phyloP scores from a whole-genome alignment of 2,888 invertebrate genomes.

The Spilarctia lutea region DNA sequence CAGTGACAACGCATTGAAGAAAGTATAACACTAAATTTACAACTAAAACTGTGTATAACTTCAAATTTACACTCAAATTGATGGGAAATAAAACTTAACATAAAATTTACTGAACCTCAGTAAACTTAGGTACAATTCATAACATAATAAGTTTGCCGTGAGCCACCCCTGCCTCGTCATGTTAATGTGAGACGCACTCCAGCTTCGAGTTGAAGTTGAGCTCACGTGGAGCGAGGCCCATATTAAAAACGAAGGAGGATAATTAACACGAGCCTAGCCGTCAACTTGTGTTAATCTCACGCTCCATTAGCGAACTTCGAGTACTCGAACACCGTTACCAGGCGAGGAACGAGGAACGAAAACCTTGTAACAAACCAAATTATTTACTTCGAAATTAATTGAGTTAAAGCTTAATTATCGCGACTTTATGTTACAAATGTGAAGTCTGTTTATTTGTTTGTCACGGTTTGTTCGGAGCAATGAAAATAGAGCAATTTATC shows the following conservation, averaged over 20 bases:
- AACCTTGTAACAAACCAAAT: neutral
- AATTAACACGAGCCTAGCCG: slow-evolving; percentile 45
- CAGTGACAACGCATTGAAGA: neutral
- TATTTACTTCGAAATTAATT: neutral
- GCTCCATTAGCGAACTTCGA: slow-evolving; percentile 62
- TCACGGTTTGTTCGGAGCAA: neutral
- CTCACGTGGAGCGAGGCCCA: slow-evolving; percentile 26
- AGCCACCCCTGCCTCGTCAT: slow-evolving; percentile 21
- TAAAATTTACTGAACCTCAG: neutral
- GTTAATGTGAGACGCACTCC: slow-evolving; percentile 26
- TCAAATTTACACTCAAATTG: neutral
- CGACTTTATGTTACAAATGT: neutral
- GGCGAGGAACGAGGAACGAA: neutral
- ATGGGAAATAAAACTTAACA: no score
- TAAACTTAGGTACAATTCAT: neutral
- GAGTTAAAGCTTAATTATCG: neutral
- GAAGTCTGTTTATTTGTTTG: neutral
- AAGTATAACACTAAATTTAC: neutral
- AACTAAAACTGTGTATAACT: neutral
- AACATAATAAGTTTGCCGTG: neutral
- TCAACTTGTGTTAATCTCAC: slow-evolving; percentile 46
- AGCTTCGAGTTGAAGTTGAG: slow-evolving; percentile 16
- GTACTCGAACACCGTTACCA: slow-evolving; percentile 17
- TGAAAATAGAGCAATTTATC: neutral
- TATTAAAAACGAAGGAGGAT: slow-evolving; percentile 46